A percentile compares a stretch with the other conserved stretches of the same genome.
phyloP scores from a whole-genome alignment of 1,140 invertebrate species.

The Periplaneta americana region DNA sequence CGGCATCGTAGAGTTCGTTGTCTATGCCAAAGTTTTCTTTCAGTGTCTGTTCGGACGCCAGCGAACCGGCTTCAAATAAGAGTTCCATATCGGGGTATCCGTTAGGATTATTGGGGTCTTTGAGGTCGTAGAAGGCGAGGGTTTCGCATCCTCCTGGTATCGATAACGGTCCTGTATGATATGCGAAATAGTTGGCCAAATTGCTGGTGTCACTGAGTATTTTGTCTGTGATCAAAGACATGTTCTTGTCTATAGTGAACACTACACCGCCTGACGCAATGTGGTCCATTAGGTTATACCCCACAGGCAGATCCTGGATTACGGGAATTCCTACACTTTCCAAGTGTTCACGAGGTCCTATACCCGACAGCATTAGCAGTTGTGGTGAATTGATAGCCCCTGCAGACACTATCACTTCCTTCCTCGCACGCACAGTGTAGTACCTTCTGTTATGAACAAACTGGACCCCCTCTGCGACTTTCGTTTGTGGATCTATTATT shows the following conservation, averaged over 20 bases:
- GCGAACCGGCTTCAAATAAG: conserved; percentile 51
- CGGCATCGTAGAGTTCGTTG: conserved; percentile 18
- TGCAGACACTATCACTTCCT: conserved; percentile 71
- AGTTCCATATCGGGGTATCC: conserved; percentile 72
- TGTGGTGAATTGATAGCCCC: conserved; percentile 72
- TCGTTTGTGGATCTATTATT: conserved; percentile 57
- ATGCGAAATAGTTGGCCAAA: conserved; percentile 41
- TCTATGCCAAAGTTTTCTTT: conserved; percentile 13
- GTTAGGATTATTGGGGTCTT: conserved; percentile 51
- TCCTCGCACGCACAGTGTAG: conserved; percentile 51
- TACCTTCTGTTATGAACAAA: conserved; percentile 45
- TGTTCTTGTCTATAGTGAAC: conserved; percentile 52
- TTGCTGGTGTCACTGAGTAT: conserved; percentile 25
- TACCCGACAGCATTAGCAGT: conserved; percentile 73
- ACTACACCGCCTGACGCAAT: conserved; percentile 62
- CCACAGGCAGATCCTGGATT: conserved; percentile 65
- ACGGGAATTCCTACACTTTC: conserved; percentile 50
- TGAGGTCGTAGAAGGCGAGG: conserved; percentile 66
- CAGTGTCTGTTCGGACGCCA: conserved; percentile 44
- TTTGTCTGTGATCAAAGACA: conserved; percentile 24
- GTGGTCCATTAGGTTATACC: conserved; percentile 74
- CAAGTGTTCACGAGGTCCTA: conserved; percentile 68
- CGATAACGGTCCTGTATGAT: conserved; percentile 63
- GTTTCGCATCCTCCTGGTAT: conserved; percentile 78
- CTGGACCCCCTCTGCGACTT: conserved; percentile 61